Percentiles rank a stretch among this genome's conserved stretches.
Evolutionary conservation across 1,140 invertebrate species (phyloP).

Genomic region (Muscidifurax raptorellus): DNA sequence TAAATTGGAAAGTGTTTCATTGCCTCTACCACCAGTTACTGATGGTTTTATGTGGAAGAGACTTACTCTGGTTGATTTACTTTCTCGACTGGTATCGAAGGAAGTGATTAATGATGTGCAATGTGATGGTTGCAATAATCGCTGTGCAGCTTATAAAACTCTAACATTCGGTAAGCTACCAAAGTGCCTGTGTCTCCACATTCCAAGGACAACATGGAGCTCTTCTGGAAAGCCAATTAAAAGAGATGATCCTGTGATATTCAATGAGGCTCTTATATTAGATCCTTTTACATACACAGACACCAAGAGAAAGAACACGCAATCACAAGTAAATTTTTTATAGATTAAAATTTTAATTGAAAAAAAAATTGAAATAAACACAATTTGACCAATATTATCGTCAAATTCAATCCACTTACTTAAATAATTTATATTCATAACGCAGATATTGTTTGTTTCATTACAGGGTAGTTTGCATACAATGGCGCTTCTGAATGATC

Average conservation of each 20-base stretch:
- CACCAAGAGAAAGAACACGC: constrained; percentile 68
- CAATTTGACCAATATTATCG: not conserved
- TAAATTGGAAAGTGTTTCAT: constrained; percentile 91
- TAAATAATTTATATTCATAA: not conserved
- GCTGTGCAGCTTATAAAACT: constrained; percentile 80
- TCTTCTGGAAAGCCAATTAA: constrained; percentile 85
- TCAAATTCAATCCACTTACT: not conserved
- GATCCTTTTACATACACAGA: constrained; percentile 85
- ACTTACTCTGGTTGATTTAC: constrained; percentile 80
- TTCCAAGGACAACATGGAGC: constrained; percentile 90
- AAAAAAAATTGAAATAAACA: not conserved
- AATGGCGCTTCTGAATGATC: constrained; percentile 56
- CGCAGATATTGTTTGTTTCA: not conserved
- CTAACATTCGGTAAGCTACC: constrained; percentile 92
- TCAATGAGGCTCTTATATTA: constrained; percentile 89
- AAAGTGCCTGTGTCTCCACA: constrained; percentile 89
- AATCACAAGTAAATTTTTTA: constrained; percentile 57
- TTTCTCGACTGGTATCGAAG: constrained; percentile 88
- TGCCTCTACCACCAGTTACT: constrained; percentile 81
- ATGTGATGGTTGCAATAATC: constrained; percentile 84
- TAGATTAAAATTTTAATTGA: not conserved
- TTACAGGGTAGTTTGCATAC: constrained; percentile 62
- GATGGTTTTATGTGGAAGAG: constrained; percentile 75
- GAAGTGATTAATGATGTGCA: constrained; percentile 89
- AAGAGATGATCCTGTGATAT: constrained; percentile 89